A percentile compares a stretch with the other conserved stretches of the same genome.
phyloP scores from a whole-genome alignment of 2,888 invertebrate species.

The Crossocerus cetratus region DNA sequence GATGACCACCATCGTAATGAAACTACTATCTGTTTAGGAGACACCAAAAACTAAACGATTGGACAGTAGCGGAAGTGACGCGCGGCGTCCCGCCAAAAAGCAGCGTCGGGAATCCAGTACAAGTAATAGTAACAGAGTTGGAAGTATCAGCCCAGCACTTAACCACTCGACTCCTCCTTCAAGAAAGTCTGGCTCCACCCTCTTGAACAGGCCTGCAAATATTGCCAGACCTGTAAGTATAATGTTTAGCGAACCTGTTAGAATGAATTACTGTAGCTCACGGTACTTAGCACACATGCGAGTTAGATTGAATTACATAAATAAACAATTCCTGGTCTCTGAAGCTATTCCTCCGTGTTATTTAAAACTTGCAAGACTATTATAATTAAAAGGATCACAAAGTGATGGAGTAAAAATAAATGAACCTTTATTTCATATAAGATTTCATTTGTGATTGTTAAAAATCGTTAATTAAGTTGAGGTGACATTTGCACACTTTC shows the following conservation, averaged over 20 bases:
- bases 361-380: no score
- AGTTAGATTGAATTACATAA: no score
- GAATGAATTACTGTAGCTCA: neutral
- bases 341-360: no score
- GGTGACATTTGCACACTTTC: no score
- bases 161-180: constrained; percentile 79
- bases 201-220: constrained; percentile 84
- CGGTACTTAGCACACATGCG: no score
- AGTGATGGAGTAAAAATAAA: no score
- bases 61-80: constrained; percentile 66
- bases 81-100: constrained; percentile 71
- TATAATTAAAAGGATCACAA: no score
- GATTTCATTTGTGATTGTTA: no score
- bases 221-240: constrained; percentile 84
- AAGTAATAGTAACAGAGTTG: constrained; percentile 77
- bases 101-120: constrained; percentile 76
- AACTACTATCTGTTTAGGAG: constrained; percentile 60
- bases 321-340: no score
- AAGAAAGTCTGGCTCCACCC: constrained; percentile 77
- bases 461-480: no score
- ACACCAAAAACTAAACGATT: constrained; percentile 73
- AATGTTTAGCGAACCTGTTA: constrained; percentile 8
- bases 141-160: constrained; percentile 76
- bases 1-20: neutral
- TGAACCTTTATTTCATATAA: no score